These are phyloP conservation scores for Lasioglossum marginatum DNA, from an alignment of 2,888 invertebrate species.

Conservation along the genomic window DNA sequence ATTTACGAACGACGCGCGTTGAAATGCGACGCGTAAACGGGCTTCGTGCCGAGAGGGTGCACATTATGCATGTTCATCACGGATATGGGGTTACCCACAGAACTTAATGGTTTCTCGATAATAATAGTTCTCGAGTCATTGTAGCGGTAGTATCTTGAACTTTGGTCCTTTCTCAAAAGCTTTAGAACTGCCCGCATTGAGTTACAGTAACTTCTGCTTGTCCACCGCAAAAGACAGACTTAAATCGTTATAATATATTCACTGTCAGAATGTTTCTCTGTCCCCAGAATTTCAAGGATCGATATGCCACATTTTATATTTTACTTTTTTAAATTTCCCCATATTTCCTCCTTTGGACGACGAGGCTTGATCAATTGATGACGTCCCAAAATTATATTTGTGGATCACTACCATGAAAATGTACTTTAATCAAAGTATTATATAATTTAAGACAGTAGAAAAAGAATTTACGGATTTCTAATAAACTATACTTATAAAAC, in stretches of 20 bases:
- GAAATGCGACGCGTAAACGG: not conserved
- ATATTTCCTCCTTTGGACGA: not conserved
- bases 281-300: not conserved
- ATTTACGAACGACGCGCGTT: not conserved
- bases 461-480: not conserved
- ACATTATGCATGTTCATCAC: constrained; percentile 26
- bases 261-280: not conserved
- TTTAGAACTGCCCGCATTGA: constrained; percentile 51
- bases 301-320: not conserved
- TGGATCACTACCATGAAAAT: not conserved
- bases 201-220: constrained; percentile 40
- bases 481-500: too few relatives aligned
- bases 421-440: not conserved
- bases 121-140: constrained; percentile 54
- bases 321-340: not conserved
- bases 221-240: constrained; percentile 40
- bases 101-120: constrained; percentile 62
- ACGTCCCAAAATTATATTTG: not conserved
- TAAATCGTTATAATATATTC: constrained; percentile 23
- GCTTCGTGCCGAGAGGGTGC: not conserved
- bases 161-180: constrained; percentile 38
- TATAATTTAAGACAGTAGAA: not conserved
- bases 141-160: constrained; percentile 52
- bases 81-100: constrained; percentile 35
- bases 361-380: not conserved